A percentile compares a stretch with the other conserved stretches of the same genome.
phyloP scores from a whole-genome alignment of 2,888 invertebrate genomes.

The Serrognathus titanus region DNA sequence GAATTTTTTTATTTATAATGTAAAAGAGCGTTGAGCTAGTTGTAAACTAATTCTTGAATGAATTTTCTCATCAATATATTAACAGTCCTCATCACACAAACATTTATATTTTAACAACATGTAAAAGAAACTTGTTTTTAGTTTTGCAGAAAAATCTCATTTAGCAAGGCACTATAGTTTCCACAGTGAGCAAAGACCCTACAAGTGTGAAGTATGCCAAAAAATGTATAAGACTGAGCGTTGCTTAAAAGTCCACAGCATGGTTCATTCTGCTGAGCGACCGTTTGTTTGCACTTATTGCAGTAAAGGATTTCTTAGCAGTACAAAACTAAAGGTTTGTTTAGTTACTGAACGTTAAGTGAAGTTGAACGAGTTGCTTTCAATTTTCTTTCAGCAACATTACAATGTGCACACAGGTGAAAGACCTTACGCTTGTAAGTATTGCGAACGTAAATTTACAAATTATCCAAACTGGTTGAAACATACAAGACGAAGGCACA shows the following conservation, averaged over 20 bases:
- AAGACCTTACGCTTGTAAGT: constrained; percentile 55
- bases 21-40: no score
- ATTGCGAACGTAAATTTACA: constrained; percentile 56
- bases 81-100: background rate
- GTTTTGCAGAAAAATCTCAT: constrained; percentile 49
- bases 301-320: constrained; percentile 58
- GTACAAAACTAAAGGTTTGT: constrained; percentile 52
- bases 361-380: background rate
- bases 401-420: constrained; percentile 57
- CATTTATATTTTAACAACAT: background rate
- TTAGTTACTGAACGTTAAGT: background rate
- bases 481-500: constrained; percentile 57
- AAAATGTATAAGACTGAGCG: constrained; percentile 58
- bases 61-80: no score
- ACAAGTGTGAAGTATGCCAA: constrained; percentile 51
- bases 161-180: constrained; percentile 47
- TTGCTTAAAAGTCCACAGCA: constrained; percentile 55
- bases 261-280: constrained; percentile 54
- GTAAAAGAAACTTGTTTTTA: constrained; percentile 21
- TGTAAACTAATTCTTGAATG: no score
- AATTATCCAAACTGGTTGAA: constrained; percentile 58
- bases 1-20: background rate
- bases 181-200: constrained; percentile 47
- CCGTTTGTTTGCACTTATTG: constrained; percentile 56
- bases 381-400: constrained; percentile 50